phyloP scores from a whole-genome alignment of 2,888 invertebrate genomes.

The Empis livida region DNA sequence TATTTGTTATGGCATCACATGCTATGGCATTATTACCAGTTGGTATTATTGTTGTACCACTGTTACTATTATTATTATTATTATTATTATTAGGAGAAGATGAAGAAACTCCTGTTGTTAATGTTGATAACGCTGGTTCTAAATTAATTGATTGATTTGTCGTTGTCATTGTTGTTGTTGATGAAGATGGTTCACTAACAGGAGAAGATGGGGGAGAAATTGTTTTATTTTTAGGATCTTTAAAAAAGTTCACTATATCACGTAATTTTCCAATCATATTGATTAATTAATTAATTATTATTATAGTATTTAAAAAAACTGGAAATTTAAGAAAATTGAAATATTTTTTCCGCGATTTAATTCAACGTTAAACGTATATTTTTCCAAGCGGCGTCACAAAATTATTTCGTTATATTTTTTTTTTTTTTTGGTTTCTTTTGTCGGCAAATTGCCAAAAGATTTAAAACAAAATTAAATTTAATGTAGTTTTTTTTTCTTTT shows the following conservation, averaged over 20 bases:
- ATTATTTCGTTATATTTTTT: too few relatives aligned
- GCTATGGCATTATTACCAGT: conserved; percentile 45
- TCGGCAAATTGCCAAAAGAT: too few relatives aligned
- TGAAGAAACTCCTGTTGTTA: neutral
- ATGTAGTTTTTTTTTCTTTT: too few relatives aligned
- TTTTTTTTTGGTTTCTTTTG: too few relatives aligned
- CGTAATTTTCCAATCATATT: conserved; percentile 9
- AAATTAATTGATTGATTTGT: neutral
- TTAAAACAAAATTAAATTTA: too few relatives aligned
- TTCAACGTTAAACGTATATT: too few relatives aligned
- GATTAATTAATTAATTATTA: neutral
- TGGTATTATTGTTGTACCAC: conserved; percentile 20
- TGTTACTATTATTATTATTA: neutral
- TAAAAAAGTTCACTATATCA: conserved; percentile 9
- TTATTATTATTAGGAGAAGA: too few relatives aligned
- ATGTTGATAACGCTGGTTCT: conserved; percentile 4
- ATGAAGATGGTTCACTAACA: neutral
- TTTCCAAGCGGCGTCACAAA: too few relatives aligned
- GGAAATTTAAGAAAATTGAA: neutral
- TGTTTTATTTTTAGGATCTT: conserved; percentile 5
- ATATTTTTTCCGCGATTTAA: neutral
- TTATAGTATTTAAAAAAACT: too few relatives aligned
- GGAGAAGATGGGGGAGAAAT: neutral
- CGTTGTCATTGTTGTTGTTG: conserved; percentile 6
- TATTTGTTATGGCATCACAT: conserved; percentile 52